Conservation (phyloP, 2,797 vertebrate genomes). For the Malacoctenus gilli region DNA sequence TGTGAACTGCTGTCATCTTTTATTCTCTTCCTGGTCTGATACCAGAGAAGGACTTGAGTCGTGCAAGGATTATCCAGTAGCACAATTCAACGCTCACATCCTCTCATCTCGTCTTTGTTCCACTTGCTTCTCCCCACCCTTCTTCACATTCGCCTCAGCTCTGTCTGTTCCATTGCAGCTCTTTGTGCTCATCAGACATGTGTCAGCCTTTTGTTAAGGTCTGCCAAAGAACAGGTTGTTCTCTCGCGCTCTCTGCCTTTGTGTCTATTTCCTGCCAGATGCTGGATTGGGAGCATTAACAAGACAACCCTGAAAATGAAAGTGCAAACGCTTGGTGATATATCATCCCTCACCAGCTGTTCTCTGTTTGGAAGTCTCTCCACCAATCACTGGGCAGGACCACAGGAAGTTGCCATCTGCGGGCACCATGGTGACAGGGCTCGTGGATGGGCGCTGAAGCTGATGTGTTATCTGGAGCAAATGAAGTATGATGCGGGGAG, state of each 20-base stretch:
- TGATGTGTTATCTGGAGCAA: slow-evolving; percentile 72
- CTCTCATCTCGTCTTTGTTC: slow-evolving; percentile 32
- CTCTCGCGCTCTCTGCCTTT: slow-evolving; percentile 68
- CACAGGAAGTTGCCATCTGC: slow-evolving; percentile 78
- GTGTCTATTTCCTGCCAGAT: slow-evolving; percentile 79
- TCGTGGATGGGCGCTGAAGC: slow-evolving; percentile 58
- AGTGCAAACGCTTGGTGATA: slow-evolving; percentile 76
- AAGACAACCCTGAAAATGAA: slow-evolving; percentile 79
- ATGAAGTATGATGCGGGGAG: slow-evolving; percentile 57
- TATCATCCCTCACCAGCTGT: slow-evolving; percentile 80
- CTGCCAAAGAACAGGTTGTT: slow-evolving; percentile 75
- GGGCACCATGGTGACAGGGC: slow-evolving; percentile 71
- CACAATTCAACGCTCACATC: slow-evolving; percentile 1
- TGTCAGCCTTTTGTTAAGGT: slow-evolving; percentile 70
- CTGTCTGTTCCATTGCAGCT: too few species aligned
- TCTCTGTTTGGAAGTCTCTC: slow-evolving; percentile 73
- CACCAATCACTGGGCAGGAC: slow-evolving; percentile 74
- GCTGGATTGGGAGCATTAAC: slow-evolving; percentile 76
- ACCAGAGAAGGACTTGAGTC: too few species aligned
- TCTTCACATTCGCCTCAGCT: slow-evolving; percentile 30
- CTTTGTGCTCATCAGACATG: slow-evolving; percentile 61
- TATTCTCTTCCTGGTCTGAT: too few species aligned
- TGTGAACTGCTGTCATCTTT: too few species aligned
- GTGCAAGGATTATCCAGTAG: too few species aligned
- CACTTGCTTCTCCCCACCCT: slow-evolving; percentile 28